Base-by-base conservation (phyloP, 2,888 invertebrate species). In the Erebia ligea region DNA sequence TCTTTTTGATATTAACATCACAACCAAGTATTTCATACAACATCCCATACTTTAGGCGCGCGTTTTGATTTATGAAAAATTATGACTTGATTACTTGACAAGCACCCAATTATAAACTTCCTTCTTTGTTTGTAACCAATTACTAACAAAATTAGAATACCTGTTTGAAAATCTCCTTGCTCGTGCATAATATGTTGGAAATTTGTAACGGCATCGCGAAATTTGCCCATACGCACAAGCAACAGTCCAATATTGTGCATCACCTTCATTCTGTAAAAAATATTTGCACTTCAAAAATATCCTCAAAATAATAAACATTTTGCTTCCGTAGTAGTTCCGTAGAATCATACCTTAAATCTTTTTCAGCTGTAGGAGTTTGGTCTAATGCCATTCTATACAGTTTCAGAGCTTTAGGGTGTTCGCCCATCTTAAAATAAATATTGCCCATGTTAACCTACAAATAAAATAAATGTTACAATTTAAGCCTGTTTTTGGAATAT, bases 181-280 rank as follows among this genome's bases (percentile, higher is more conserved):
- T 99, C 99, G 68, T 98, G 97, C 98, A 99, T 98, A 72, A 99
- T 99, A 88, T 98, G 99, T 85, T 99, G 99, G 88, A 99, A 98
- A 81, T 98, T 98, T 4, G 97, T 97, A 61, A 98, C 97, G 0
- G 99, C 99, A 86, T 99, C 99, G 67, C 97, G 97, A 88, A 98
- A 98, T 86, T 99, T 98, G 42, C 98, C 98, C 97, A 99, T 97
- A 84, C 98, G 97, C 34, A 99, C 97, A 84, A 99, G 97, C 34
- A 99, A 95, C 75, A 99, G 95, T 0, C 98, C 98, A 82, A 99
- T 99, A 84, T 99, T 99, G 90, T 99, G 99, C 96, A 99, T 98
- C 77, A 99, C 98, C 93, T 98, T 98, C 81, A 98, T 97, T 84
- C 98, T 97, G 81, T 25, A 68, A 68, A 58, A 42, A 62, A 59